Percentiles rank a stretch among this genome's conserved stretches.
phyloP scores from a whole-genome alignment of 2,113 vertebrate species.

The Vidua chalybeata region DNA sequence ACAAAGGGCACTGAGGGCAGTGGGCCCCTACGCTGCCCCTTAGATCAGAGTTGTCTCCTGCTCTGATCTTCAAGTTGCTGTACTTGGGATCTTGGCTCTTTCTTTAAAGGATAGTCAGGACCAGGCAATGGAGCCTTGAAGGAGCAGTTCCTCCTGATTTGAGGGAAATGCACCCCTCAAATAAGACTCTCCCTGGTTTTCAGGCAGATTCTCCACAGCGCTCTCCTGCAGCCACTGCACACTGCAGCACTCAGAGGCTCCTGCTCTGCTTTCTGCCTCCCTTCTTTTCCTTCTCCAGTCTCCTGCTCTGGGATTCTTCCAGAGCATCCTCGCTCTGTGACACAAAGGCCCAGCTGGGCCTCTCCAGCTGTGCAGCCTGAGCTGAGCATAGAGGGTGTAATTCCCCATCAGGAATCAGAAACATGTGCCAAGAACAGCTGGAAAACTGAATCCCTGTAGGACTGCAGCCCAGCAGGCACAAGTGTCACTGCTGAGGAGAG shows the following conservation, averaged over 20 bases:
- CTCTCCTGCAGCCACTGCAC: not conserved
- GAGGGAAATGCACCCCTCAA: not conserved
- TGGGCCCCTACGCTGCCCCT: not conserved
- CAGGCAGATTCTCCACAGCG: not conserved
- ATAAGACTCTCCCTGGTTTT: not conserved
- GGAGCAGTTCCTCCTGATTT: not conserved
- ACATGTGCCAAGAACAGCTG: not conserved
- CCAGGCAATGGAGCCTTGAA: not conserved
- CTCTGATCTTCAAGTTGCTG: not conserved
- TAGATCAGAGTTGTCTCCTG: not conserved
- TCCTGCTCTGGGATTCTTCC: not conserved
- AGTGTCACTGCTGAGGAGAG: not conserved
- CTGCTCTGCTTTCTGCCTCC: not conserved
- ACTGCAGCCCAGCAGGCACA: not conserved
- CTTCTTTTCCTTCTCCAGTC: not conserved
- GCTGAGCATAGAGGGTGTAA: accelerated
- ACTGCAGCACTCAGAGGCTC: not conserved
- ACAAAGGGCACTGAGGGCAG: too few species aligned
- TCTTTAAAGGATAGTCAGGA: not conserved
- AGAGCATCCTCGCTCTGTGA: not conserved
- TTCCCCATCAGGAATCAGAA: not conserved
- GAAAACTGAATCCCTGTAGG: not conserved
- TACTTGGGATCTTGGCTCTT: not conserved
- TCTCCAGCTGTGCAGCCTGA: not conserved
- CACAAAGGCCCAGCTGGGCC: not conserved